These are phyloP conservation scores for Aspidapion aeneum DNA, from an alignment of 2,888 invertebrate genomes.

Conservation along the genomic window DNA sequence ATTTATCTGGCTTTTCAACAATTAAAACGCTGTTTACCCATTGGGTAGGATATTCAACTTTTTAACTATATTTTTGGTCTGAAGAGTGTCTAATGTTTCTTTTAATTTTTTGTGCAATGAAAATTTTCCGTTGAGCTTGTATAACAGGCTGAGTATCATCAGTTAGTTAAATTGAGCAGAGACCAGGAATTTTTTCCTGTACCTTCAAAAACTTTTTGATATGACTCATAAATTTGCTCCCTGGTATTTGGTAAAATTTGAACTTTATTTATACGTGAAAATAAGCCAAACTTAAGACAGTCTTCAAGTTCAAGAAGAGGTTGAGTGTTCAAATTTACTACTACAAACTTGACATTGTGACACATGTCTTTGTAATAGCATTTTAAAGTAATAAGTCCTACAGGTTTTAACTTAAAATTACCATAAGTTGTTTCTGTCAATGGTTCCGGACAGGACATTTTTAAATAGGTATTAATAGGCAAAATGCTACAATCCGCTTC, in stretches of 20 bases:
- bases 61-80: slow-evolving; percentile 21
- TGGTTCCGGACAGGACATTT: neutral
- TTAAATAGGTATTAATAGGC: neutral
- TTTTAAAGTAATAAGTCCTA: slow-evolving; percentile 7
- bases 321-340: slow-evolving; percentile 13
- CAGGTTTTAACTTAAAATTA: slow-evolving; percentile 20
- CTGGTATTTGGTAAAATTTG: slow-evolving; percentile 10
- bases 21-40: slow-evolving; percentile 25
- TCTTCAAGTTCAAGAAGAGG: slow-evolving; percentile 16
- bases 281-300: slow-evolving; percentile 13
- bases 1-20: slow-evolving; percentile 21
- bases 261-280: slow-evolving; percentile 7
- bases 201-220: slow-evolving; percentile 19
- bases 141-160: slow-evolving; percentile 22
- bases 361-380: slow-evolving; percentile 9
- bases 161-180: slow-evolving; percentile 22
- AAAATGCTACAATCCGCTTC: neutral
- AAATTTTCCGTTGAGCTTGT: slow-evolving; percentile 18
- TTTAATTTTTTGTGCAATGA: slow-evolving; percentile 23
- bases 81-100: slow-evolving; percentile 20
- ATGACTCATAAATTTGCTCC: slow-evolving; percentile 12
- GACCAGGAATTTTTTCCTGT: slow-evolving; percentile 22
- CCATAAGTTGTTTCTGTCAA: slow-evolving; percentile 18
- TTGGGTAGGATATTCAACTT: slow-evolving; percentile 25
- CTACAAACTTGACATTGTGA: slow-evolving; percentile 10